Evolutionary conservation across 2,797 vertebrate species (phyloP).

Genomic region (Chromobotia macracanthus): DNA sequence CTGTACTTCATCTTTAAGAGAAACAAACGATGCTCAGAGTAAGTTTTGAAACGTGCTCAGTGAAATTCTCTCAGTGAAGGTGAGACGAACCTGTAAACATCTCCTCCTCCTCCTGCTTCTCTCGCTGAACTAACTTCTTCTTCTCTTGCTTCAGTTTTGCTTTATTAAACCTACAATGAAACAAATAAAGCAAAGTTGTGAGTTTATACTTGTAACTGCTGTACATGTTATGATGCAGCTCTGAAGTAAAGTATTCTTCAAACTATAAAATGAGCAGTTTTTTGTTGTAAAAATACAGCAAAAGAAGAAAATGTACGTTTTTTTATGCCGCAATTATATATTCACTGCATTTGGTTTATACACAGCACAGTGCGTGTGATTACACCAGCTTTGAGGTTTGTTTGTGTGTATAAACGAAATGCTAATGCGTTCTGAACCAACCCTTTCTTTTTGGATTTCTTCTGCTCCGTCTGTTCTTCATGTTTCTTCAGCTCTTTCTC

Average conservation of each 20-base stretch:
- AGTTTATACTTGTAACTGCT: background rate
- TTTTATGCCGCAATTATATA: no score
- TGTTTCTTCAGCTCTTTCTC: slow-evolving; percentile 76
- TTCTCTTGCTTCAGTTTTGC: slow-evolving; percentile 72
- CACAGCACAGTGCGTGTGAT: no score
- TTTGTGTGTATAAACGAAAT: background rate
- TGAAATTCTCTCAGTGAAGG: no score
- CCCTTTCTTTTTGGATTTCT: slow-evolving; percentile 85
- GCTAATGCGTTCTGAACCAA: slow-evolving; percentile 69
- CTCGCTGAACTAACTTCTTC: slow-evolving; percentile 78
- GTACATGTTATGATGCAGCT: background rate
- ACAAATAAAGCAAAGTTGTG: background rate
- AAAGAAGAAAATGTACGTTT: no score
- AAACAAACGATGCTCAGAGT: background rate
- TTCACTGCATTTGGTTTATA: no score
- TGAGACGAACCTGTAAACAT: slow-evolving; percentile 78
- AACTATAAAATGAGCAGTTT: no score
- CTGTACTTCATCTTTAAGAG: slow-evolving; percentile 63
- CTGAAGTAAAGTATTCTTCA: no score
- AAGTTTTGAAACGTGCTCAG: background rate
- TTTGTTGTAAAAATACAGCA: no score
- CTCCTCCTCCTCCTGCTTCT: slow-evolving; percentile 78
- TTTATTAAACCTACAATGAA: slow-evolving; percentile 77
- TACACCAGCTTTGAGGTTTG: no score
- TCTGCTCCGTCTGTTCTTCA: slow-evolving; percentile 62